These are phyloP conservation scores for Muntiacus reevesi DNA, from an alignment of 2,113 vertebrate species.

Conservation along the genomic window DNA sequence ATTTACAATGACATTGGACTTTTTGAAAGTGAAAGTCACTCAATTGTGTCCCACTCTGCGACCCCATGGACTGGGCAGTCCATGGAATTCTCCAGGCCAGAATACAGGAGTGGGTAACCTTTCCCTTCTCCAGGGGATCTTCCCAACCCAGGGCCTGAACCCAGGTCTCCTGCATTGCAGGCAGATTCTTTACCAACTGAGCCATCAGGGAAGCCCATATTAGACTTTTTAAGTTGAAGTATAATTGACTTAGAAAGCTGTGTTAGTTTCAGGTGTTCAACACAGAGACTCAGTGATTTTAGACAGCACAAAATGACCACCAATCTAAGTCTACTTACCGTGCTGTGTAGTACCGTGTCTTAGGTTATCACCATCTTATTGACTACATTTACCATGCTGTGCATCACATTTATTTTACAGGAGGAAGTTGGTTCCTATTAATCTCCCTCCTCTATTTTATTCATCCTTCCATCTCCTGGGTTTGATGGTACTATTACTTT, in stretches of 20 bases:
- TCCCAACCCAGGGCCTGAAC: neutral
- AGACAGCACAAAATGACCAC: neutral
- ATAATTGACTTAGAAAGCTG: neutral
- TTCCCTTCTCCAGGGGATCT: neutral
- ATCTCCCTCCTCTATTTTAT: neutral
- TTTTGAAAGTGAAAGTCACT: neutral
- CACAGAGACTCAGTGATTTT: neutral
- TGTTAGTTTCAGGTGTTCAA: neutral
- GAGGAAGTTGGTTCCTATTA: neutral
- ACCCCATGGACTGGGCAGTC: neutral
- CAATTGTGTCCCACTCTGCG: neutral
- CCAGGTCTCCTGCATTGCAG: too few species aligned
- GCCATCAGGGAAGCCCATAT: neutral
- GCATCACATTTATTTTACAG: neutral
- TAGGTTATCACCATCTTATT: neutral
- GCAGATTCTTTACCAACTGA: neutral
- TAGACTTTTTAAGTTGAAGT: neutral
- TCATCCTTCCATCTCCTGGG: neutral
- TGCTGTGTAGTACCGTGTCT: too few species aligned
- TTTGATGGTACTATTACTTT: neutral
- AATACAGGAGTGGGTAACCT: neutral
- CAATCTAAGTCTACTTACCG: neutral
- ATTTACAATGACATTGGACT: neutral
- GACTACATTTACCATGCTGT: neutral
- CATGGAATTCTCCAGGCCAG: neutral